phyloP scores from a whole-genome alignment of 2,797 vertebrate genomes.

The Loriculus beryllinus region DNA sequence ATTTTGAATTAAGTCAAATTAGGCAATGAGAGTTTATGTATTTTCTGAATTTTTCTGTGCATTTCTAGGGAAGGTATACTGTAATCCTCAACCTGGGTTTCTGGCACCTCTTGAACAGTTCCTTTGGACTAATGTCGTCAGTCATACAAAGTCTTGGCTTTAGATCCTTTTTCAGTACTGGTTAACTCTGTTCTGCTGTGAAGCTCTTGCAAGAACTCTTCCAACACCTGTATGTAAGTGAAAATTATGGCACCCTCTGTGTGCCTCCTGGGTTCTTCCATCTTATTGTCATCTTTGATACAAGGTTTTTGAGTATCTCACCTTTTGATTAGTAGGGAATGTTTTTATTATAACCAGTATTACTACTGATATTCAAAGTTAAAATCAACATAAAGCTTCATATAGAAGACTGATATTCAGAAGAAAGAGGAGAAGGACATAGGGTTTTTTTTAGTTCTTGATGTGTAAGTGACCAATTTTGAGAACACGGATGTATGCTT shows the following conservation, averaged over 20 bases:
- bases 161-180: not conserved
- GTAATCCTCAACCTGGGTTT: not conserved
- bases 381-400: not conserved
- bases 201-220: not conserved
- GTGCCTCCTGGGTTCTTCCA: not conserved
- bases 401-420: not conserved
- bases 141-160: not conserved
- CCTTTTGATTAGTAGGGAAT: not conserved
- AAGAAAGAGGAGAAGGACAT: not conserved
- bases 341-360: not conserved
- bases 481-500: not conserved
- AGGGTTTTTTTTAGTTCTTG: not conserved
- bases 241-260: not conserved
- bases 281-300: not conserved
- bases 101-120: not conserved
- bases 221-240: not conserved
- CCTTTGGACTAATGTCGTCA: not conserved
- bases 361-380: not conserved
- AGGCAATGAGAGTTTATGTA: not conserved
- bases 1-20: not conserved
- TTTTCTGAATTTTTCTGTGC: not conserved
- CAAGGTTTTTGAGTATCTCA: not conserved
- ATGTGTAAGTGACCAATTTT: not conserved
- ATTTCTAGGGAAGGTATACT: not conserved
- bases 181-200: not conserved